Evolutionary conservation across 2,797 vertebrate genomes (phyloP).

Genomic region (Thamnophis elegans): DNA sequence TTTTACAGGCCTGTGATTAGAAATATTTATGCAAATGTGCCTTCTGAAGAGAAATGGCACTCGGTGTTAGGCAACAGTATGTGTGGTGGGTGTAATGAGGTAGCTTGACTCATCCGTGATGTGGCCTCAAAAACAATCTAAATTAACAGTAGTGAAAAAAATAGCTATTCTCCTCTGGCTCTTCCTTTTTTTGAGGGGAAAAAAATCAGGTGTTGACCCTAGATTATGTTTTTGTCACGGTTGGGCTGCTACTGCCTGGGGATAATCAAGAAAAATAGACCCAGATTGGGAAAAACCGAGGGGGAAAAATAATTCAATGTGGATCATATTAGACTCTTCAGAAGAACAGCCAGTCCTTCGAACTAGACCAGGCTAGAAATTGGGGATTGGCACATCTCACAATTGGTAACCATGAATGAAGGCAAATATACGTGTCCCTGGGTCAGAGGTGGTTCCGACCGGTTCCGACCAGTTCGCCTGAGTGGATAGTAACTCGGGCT

Average conservation of each 20-base stretch:
- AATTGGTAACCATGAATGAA: too few species aligned
- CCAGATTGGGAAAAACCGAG: neutral
- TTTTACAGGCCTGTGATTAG: slow-evolving; percentile 69
- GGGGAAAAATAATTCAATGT: neutral
- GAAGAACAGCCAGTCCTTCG: neutral
- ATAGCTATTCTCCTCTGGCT: slow-evolving; percentile 30
- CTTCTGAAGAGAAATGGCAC: slow-evolving; percentile 68
- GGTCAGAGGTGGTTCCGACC: too few species aligned
- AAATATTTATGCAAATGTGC: slow-evolving; percentile 75
- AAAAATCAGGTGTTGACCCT: slow-evolving; percentile 16
- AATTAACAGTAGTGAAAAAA: slow-evolving; percentile 55
- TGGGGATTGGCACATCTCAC: too few species aligned
- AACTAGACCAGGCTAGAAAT: neutral
- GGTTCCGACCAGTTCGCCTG: too few species aligned
- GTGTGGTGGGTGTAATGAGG: slow-evolving; percentile 54
- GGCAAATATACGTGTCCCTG: too few species aligned
- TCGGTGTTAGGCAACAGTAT: slow-evolving; percentile 65
- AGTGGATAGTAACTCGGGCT: too few species aligned
- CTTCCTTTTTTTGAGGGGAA: neutral
- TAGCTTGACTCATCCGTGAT: slow-evolving; percentile 57
- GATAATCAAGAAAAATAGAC: slow-evolving; percentile 2
- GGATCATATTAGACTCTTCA: neutral
- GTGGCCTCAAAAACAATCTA: slow-evolving; percentile 61
- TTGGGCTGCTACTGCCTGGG: slow-evolving; percentile 5
- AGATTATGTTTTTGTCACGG: slow-evolving; percentile 6